Base-by-base conservation (phyloP, 1,140 invertebrate genomes). In the Armadillidium nasatum region DNA sequence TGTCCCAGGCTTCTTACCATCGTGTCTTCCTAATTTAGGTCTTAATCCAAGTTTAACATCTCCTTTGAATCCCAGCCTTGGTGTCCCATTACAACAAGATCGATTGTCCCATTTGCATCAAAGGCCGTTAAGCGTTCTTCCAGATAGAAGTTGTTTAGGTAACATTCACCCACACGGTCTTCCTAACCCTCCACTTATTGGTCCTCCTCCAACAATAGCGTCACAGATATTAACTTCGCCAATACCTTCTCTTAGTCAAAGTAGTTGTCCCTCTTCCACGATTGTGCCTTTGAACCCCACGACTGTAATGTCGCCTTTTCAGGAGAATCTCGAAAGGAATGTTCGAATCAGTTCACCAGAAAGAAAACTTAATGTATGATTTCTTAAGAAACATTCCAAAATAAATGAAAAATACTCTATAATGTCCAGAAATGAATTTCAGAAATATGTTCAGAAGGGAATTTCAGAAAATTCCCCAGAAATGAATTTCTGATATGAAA, bases 1-100 rank as follows among this genome's bases (percentile, higher is more conserved):
- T 50, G 67, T 69, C 6, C 66, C 72, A 15, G 73, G 4, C 75
- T 54, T 23, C 33, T 45, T 73, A 15, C 72, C 72, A 15, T 45
- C 45, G 4, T 73, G 72, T 60, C 72, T 73, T 7, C 72, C 72
- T 43, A 15, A 15, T 50, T 50, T 50, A 15, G 15, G 9, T 13
- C 19, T 60, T 3, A 60, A 60, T 60, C 50, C 11, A 19, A 15
- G 3, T 13, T 60, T 60, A 4, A 4, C 4, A 3, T 19, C 1
- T 4, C 11, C 50, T 13, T 60, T 60, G 50, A 2, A 60, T 60
- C 50, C 50, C 11, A 7, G 19, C 50, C 7, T 19, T 2, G 19
- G 50, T 13, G 50, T 60, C 50, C 50, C 7, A 13, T 60, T 60
- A 3, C 50, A 33, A 33, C 1, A 33, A 33, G 33, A 33, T 19